Conservation (phyloP, 1,140 invertebrate species). For the Zaprionus ornatus region DNA sequence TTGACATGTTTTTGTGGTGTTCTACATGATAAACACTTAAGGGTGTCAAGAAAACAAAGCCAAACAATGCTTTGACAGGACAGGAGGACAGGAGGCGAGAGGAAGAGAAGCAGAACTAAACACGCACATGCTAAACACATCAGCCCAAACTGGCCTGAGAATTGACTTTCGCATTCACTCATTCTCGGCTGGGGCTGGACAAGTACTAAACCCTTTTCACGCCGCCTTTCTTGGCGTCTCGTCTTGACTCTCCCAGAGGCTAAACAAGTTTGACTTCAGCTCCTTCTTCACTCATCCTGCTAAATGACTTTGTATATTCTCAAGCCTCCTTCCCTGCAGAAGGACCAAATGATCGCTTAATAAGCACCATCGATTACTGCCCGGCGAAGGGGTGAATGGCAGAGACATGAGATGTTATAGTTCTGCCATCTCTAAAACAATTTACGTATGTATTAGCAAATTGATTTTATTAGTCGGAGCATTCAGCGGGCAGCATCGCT, state of each 20-base stretch:
- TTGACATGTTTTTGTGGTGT: conserved; percentile 78
- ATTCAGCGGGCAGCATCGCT: not conserved
- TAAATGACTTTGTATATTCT: not conserved
- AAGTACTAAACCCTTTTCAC: not conserved
- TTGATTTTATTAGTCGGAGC: not conserved
- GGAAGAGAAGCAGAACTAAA: not conserved
- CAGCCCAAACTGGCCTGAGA: conserved; percentile 15
- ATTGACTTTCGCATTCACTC: not conserved
- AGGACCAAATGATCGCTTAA: not conserved
- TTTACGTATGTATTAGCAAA: not conserved
- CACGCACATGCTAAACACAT: conserved; percentile 25
- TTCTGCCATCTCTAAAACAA: not conserved
- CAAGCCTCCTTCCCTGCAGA: not conserved
- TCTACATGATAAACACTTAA: conserved; percentile 80
- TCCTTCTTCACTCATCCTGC: not conserved
- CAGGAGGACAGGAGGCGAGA: not conserved
- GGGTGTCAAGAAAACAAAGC: conserved; percentile 53
- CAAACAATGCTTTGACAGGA: not conserved
- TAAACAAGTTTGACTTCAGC: not conserved
- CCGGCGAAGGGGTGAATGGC: not conserved
- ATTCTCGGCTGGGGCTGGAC: not conserved
- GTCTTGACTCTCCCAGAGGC: not conserved
- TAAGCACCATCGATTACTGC: not conserved
- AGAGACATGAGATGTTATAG: not conserved
- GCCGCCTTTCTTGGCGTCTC: not conserved